These are phyloP conservation scores for Bombus consobrinus DNA, from an alignment of 1,140 invertebrate species.

Conservation along the genomic window DNA sequence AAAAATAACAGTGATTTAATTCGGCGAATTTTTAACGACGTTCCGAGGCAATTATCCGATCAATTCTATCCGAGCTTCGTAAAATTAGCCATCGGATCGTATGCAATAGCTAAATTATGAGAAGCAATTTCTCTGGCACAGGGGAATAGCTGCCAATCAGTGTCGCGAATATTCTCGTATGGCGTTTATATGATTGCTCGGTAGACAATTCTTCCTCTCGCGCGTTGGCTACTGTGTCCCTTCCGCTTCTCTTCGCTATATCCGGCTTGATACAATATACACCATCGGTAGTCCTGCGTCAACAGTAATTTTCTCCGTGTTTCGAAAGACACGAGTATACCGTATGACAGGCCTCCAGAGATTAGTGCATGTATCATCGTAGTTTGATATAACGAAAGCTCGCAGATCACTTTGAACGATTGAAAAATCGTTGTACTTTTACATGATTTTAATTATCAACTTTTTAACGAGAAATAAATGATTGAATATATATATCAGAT, in stretches of 20 bases:
- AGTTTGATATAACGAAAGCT: not conserved
- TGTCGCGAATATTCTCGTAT: slow-evolving; percentile 61
- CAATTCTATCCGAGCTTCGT: slow-evolving; percentile 12
- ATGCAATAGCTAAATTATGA: slow-evolving; percentile 35
- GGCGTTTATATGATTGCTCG: slow-evolving; percentile 29
- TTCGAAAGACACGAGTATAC: slow-evolving; percentile 35
- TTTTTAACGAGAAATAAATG: too few species aligned
- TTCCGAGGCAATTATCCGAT: not conserved
- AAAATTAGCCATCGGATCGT: slow-evolving; percentile 36
- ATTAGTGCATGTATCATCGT: slow-evolving; percentile 35
- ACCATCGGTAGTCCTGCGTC: slow-evolving; percentile 51
- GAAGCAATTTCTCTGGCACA: slow-evolving; percentile 58
- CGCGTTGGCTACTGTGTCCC: not conserved
- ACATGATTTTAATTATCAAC: not conserved
- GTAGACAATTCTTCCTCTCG: slow-evolving; percentile 57
- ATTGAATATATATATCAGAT: too few species aligned
- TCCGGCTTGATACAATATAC: not conserved
- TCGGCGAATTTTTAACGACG: not conserved
- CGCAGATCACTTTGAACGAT: not conserved
- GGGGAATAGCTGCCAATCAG: slow-evolving; percentile 67
- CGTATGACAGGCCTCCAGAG: slow-evolving; percentile 60
- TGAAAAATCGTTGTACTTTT: not conserved
- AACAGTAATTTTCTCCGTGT: slow-evolving; percentile 59
- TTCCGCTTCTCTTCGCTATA: slow-evolving; percentile 1
- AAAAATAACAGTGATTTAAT: not conserved